These are phyloP conservation scores for Myanophis thanlyinensis DNA, from an alignment of 2,113 vertebrate species.

Conservation along the genomic window DNA sequence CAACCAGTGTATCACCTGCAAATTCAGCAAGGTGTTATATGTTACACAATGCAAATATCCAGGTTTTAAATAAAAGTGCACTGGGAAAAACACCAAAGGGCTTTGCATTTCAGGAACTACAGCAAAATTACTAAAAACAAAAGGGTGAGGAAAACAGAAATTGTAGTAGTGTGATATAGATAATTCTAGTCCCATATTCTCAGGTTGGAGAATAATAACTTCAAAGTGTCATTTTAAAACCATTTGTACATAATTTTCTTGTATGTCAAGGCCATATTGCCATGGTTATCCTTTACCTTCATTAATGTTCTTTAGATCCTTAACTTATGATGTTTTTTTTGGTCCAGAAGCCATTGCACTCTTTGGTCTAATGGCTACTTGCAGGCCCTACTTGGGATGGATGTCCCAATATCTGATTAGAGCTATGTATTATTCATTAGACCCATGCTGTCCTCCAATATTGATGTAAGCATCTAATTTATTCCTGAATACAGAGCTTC, in stretches of 20 bases:
- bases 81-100: not conserved
- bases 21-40: slow-evolving; percentile 4
- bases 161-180: not conserved
- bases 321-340: not conserved
- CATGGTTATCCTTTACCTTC: not conserved
- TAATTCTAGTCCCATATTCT: not conserved
- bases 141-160: not conserved
- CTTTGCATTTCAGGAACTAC: not conserved
- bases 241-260: not conserved
- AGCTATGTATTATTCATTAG: not conserved
- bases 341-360: not conserved
- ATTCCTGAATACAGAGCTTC: not conserved
- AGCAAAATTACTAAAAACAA: not conserved
- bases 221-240: not conserved
- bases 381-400: not conserved
- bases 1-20: not conserved
- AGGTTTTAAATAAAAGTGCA: not conserved
- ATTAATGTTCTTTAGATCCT: not conserved
- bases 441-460: not conserved
- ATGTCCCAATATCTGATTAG: not conserved
- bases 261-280: not conserved
- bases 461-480: not conserved
- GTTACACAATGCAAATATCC: not conserved
- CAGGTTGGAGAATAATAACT: not conserved
- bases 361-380: not conserved